Evolutionary conservation across 1,140 invertebrate species (phyloP).

Genomic region (Bombyx mori): ASM3026992v2 NC_085129.1:12079501-12080000

Average conservation of each 20-base stretch:
- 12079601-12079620: slow-evolving; percentile 43
- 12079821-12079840: slow-evolving; percentile 27
- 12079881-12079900: slow-evolving; percentile 34
- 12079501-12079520: slow-evolving; percentile 43
- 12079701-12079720: slow-evolving; percentile 62
- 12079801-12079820: slow-evolving; percentile 40
- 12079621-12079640: slow-evolving; percentile 34
- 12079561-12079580: slow-evolving; percentile 53
- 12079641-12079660: slow-evolving; percentile 54
- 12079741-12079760: slow-evolving; percentile 45
- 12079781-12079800: slow-evolving; percentile 50
- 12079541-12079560: slow-evolving; percentile 59
- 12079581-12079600: slow-evolving; percentile 35
- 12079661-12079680: slow-evolving; percentile 56
- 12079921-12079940: slow-evolving; percentile 37
- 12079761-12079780: slow-evolving; percentile 47
- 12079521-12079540: slow-evolving; percentile 59
- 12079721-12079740: slow-evolving; percentile 58
- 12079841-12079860: slow-evolving; percentile 30
- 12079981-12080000: too few relatives aligned
- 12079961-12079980: too few relatives aligned
- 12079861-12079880: slow-evolving; percentile 27
- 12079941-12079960: slow-evolving; percentile 3
- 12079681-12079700: slow-evolving; percentile 48
- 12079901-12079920: slow-evolving; percentile 41